Conservation (phyloP, 2,113 vertebrate species). For the Mus musculus region GRCm39 chr9:14652501-14653000, state of each 20-base stretch:
- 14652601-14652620: not conserved
- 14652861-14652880: slow-evolving; percentile 73
- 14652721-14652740: slow-evolving; percentile 91
- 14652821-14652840: slow-evolving; percentile 78
- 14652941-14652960: slow-evolving; percentile 56
- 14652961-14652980: slow-evolving; percentile 34
- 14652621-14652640: not conserved
- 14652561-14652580: not conserved
- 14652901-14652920: slow-evolving; percentile 76
- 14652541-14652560: not conserved
- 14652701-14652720: slow-evolving; percentile 62
- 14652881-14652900: slow-evolving; percentile 77
- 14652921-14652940: slow-evolving; percentile 69
- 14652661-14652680: not conserved
- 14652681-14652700: not conserved
- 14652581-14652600: not conserved
- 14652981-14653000: slow-evolving; percentile 59
- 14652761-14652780: slow-evolving; percentile 89
- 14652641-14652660: not conserved
- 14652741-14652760: slow-evolving; percentile 93
- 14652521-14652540: not conserved
- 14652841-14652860: slow-evolving; percentile 76
- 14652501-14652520: not conserved
- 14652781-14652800: slow-evolving; percentile 86
- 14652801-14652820: slow-evolving; percentile 63